These are phyloP conservation scores for Periplaneta americana DNA, from an alignment of 1,140 invertebrate species.

Conservation along the genomic window DNA sequence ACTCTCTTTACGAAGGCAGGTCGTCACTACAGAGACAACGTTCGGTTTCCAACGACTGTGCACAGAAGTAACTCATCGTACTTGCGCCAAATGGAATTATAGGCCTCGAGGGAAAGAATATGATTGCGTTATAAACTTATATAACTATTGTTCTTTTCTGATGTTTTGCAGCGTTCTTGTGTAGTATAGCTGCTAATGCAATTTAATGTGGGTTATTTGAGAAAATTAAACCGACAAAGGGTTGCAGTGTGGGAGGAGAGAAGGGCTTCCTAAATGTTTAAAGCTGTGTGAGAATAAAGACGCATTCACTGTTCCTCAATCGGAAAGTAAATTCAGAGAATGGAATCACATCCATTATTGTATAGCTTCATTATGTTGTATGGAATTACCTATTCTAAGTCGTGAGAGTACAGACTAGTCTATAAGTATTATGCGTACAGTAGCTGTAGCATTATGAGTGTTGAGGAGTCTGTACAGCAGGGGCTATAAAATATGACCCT, in stretches of 20 bases:
- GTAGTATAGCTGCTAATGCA: slow-evolving; percentile 1
- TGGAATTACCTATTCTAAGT: no score
- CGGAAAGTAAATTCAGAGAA: not conserved
- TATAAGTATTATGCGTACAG: no score
- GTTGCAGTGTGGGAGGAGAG: not conserved
- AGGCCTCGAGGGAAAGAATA: not conserved
- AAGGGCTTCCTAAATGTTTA: not conserved
- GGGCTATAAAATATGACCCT: no score
- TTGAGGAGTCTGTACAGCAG: no score
- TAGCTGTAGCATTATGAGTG: no score
- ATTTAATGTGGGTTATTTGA: slow-evolving; percentile 15
- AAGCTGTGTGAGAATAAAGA: not conserved
- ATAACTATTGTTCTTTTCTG: slow-evolving; percentile 10
- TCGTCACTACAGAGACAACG: not conserved
- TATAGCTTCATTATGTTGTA: not conserved
- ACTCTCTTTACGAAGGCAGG: no score
- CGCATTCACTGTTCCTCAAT: not conserved
- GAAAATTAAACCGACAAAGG: slow-evolving; percentile 11
- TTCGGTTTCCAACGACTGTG: not conserved
- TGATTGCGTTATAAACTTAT: slow-evolving; percentile 7
- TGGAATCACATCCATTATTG: not conserved
- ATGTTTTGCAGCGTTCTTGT: not conserved
- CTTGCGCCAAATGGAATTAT: slow-evolving; percentile 7
- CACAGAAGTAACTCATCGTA: not conserved
- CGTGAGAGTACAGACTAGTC: no score